These are phyloP conservation scores for Epinephelus coioides DNA, from an alignment of 2,797 vertebrate species.

Conservation along the genomic window DNA sequence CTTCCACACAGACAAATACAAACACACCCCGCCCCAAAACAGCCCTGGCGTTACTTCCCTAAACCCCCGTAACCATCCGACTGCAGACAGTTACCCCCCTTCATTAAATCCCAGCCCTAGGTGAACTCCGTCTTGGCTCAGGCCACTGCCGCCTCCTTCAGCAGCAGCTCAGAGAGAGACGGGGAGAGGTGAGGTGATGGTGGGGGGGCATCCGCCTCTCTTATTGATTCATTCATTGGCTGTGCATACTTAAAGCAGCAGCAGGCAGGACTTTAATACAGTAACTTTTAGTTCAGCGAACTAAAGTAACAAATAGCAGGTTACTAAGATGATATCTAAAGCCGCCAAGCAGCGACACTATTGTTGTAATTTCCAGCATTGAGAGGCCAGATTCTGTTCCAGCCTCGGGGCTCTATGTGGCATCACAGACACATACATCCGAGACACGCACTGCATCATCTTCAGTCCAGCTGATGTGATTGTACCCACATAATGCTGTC, in stretches of 20 bases:
- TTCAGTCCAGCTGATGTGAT: conserved; percentile 36
- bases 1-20: conserved; percentile 12
- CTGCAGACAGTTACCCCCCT: conserved; percentile 58
- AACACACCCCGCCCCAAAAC: conserved; percentile 31
- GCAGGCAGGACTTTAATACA: not conserved
- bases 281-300: not conserved
- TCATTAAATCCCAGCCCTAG: conserved; percentile 82
- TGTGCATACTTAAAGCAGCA: not conserved
- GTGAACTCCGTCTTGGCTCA: conserved; percentile 70
- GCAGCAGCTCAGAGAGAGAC: conserved; percentile 12
- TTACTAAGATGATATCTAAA: conserved; percentile 44
- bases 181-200: conserved; percentile 8
- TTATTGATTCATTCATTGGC: conserved; percentile 17
- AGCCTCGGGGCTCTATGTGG: conserved; percentile 20
- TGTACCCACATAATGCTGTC: conserved; percentile 27
- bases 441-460: conserved; percentile 26
- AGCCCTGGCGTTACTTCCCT: conserved; percentile 60
- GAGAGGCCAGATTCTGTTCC: conserved; percentile 34
- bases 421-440: conserved; percentile 10
- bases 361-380: conserved; percentile 37
- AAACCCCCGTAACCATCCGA: conserved; percentile 67
- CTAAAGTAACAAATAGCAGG: conserved; percentile 21
- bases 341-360: conserved; percentile 39
- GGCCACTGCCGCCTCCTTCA: conserved; percentile 53
- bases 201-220: not conserved